Evolutionary conservation across 2,888 invertebrate species (phyloP).

Genomic region (Trimorus sp.): DNA sequence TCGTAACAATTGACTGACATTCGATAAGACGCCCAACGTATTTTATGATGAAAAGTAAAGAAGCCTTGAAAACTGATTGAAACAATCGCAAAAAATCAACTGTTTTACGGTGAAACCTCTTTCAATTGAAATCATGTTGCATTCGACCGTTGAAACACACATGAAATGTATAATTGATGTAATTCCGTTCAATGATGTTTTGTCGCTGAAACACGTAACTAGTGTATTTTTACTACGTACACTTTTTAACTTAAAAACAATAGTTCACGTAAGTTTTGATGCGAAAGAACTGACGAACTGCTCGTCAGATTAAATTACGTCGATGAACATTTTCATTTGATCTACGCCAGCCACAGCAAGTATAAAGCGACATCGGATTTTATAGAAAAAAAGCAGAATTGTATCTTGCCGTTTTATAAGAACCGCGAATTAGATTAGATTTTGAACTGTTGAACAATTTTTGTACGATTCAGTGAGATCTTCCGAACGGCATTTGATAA

Average conservation of each 20-base stretch:
- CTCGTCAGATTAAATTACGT: slow-evolving; percentile 20
- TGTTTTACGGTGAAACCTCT: slow-evolving; percentile 62
- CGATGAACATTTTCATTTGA: slow-evolving; percentile 17
- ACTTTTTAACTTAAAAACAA: slow-evolving; percentile 18
- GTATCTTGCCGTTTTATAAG: slow-evolving; percentile 57
- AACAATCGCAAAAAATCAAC: slow-evolving; percentile 56
- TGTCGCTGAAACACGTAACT: too few species aligned
- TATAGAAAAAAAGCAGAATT: slow-evolving; percentile 2
- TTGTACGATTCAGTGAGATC: slow-evolving; percentile 48
- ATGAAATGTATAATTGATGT: slow-evolving; percentile 47
- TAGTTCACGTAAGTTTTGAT: slow-evolving; percentile 5
- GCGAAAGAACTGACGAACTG: slow-evolving; percentile 6
- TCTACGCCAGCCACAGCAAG: too few species aligned
- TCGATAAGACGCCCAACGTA: slow-evolving; percentile 53
- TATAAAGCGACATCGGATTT: too few species aligned
- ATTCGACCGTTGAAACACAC: slow-evolving; percentile 19
- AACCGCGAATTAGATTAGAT: slow-evolving; percentile 48
- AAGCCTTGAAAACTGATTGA: slow-evolving; percentile 46
- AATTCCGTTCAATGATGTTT: slow-evolving; percentile 61
- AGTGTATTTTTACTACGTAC: slow-evolving; percentile 15
- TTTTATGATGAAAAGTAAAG: slow-evolving; percentile 51
- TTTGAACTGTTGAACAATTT: slow-evolving; percentile 45
- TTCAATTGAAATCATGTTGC: slow-evolving; percentile 18
- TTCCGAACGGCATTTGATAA: slow-evolving; percentile 38
- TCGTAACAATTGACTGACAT: slow-evolving; percentile 60